Base-by-base conservation (phyloP, 2,888 invertebrate genomes). In the Augiades crinisus region DNA sequence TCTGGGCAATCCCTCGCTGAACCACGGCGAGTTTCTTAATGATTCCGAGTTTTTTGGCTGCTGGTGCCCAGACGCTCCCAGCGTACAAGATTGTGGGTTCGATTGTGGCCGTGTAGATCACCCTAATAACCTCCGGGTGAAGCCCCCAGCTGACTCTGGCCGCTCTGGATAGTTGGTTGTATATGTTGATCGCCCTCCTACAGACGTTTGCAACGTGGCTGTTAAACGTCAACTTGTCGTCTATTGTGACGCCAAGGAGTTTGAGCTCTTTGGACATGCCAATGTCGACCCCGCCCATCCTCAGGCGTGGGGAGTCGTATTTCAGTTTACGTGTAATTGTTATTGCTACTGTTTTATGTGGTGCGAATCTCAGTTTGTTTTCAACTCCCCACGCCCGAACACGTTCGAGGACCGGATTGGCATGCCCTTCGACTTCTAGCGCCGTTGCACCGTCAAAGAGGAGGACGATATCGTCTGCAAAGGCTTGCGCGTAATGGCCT, bases 1-100 rank as follows among this genome's bases (percentile, higher is more conserved):
- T 61, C 5, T 56, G 57, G 0, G 50, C 57, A 1, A 59, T 45
- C 0, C 10, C n/a, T n/a, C n/a, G n/a, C n/a, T n/a, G n/a, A n/a
- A n/a, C n/a, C n/a, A n/a, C n/a, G n/a, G n/a, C n/a, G 0, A 59
- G 33, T 5, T 45, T 5, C 4, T 50, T 59, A 0, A 6, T 1
- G 0, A 30, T 7, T 1, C 30, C 27, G 1, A 41, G 30, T 17
- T 41, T 41, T n/a, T n/a, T 10, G 2, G 30, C 16, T 0, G 45
- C n/a, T n/a, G n/a, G n/a, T n/a, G n/a, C n/a, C n/a, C n/a, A n/a
- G n/a, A n/a, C n/a, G n/a, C n/a, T n/a, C 24, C 2, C 10, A 6
- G 47, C 47, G n/a, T 47, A 47, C 14, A 37, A 2, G 1, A 38
- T 10, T 22, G n/a, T n/a, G n/a, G n/a, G n/a, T n/a, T n/a, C n/a